Evolutionary conservation across 2,113 vertebrate genomes (phyloP).

Genomic region (Garra rufa): DNA sequence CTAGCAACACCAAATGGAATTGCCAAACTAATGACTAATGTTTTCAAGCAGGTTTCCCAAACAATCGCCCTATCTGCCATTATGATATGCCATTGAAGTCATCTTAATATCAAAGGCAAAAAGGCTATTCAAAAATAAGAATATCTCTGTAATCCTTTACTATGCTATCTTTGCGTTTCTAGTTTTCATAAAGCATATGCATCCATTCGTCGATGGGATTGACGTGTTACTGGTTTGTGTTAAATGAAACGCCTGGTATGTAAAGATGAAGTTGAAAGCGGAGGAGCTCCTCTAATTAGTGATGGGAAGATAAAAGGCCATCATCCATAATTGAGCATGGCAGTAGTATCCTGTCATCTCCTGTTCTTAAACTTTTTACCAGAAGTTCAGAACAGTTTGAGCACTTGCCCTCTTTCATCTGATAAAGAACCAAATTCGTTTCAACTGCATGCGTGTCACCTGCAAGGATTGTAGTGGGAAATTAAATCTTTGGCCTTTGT

Average conservation of each 20-base stretch:
- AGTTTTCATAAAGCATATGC: background rate
- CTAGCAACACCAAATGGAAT: background rate
- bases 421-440: slow-evolving; percentile 51
- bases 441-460: slow-evolving; percentile 60
- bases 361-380: slow-evolving; percentile 63
- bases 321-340: slow-evolving; percentile 77
- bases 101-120: background rate
- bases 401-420: slow-evolving; percentile 71
- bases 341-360: slow-evolving; percentile 70
- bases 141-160: background rate
- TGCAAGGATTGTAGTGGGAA: slow-evolving; percentile 54
- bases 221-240: background rate
- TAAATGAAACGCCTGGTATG: slow-evolving; percentile 19
- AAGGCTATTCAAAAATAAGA: background rate
- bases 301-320: slow-evolving; percentile 75
- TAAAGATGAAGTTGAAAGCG: slow-evolving; percentile 48
- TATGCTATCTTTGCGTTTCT: background rate
- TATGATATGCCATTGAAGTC: background rate
- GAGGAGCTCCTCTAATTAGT: slow-evolving; percentile 71
- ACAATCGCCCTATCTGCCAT: background rate
- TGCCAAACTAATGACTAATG: background rate
- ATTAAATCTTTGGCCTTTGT: background rate
- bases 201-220: too few species aligned
- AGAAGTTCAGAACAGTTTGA: slow-evolving; percentile 67
- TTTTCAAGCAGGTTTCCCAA: slow-evolving; percentile 1